phyloP scores from a whole-genome alignment of 2,888 invertebrate species.

The Lathronympha strigana region DNA sequence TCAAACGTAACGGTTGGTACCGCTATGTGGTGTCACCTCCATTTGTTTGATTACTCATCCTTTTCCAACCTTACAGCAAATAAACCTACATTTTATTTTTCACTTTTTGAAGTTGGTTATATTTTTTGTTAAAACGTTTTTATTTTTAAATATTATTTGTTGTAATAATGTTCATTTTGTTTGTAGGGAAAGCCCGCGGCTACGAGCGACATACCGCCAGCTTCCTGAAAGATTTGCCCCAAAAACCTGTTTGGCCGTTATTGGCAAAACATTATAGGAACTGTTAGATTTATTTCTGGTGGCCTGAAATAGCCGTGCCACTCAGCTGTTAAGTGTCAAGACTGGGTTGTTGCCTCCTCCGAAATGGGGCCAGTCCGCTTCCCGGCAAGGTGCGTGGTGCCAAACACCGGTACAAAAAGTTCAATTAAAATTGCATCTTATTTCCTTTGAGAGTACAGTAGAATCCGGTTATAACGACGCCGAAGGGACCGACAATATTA shows the following conservation, averaged over 20 bases:
- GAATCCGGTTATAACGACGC: too few species aligned
- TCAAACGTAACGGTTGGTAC: too few species aligned
- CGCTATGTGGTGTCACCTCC: too few species aligned
- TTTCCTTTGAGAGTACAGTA: not conserved
- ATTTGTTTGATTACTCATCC: too few species aligned
- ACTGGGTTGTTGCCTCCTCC: conserved; percentile 66
- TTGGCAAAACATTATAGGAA: conserved; percentile 54
- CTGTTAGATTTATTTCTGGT: conserved; percentile 64
- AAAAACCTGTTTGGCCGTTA: conserved; percentile 22
- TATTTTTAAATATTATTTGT: too few species aligned
- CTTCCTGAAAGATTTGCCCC: conserved; percentile 18
- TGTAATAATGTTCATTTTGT: too few species aligned
- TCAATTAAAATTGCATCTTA: conserved; percentile 16
- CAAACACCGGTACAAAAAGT: conserved; percentile 47
- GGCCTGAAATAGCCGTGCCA: conserved; percentile 69
- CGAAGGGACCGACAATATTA: too few species aligned
- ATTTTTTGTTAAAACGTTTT: too few species aligned
- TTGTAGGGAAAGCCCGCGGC: not conserved
- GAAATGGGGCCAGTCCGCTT: conserved; percentile 60
- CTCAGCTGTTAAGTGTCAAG: conserved; percentile 65
- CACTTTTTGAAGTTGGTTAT: too few species aligned
- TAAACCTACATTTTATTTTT: too few species aligned
- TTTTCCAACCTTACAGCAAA: too few species aligned
- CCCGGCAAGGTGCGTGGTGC: conserved; percentile 44
- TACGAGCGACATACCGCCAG: not conserved